Percentiles rank a stretch among this genome's conserved stretches.
Evolutionary conservation across 2,797 vertebrate genomes (phyloP).

Genomic region (Buphagus erythrorhynchus): DNA sequence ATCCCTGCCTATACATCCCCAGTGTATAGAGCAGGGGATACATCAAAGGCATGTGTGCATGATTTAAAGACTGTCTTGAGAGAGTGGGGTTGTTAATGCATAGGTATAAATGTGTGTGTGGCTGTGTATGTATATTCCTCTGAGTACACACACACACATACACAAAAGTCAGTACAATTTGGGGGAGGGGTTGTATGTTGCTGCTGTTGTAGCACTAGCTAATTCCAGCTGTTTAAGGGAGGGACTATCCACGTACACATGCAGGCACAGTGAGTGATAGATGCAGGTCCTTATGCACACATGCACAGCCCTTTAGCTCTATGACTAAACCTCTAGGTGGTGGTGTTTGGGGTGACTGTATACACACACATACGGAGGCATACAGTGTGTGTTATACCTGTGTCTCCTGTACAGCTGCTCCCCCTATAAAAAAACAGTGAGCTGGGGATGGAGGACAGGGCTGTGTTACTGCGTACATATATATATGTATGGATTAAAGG

Average conservation of each 20-base stretch:
- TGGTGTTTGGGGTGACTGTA: not conserved
- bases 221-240: not conserved
- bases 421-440: fast-evolving
- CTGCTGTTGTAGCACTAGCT: not conserved
- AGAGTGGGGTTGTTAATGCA: no score
- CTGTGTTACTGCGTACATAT: not conserved
- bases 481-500: no score
- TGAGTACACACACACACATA: not conserved
- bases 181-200: no score
- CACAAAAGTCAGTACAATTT: fast-evolving
- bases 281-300: no score
- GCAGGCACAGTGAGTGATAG: not conserved
- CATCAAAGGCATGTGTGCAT: not conserved
- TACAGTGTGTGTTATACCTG: not conserved
- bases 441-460: no score
- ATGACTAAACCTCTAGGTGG: no score
- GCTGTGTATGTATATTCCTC: fast-evolving
- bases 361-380: fast-evolving
- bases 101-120: not conserved
- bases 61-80: not conserved
- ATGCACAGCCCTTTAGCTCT: fast-evolving
- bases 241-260: fast-evolving
- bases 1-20: not conserved
- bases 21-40: no score
- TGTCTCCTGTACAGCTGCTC: not conserved